These are phyloP conservation scores for Crotalus helleri DNA, from an alignment of 2,113 vertebrate genomes.

Conservation along the genomic window DNA sequence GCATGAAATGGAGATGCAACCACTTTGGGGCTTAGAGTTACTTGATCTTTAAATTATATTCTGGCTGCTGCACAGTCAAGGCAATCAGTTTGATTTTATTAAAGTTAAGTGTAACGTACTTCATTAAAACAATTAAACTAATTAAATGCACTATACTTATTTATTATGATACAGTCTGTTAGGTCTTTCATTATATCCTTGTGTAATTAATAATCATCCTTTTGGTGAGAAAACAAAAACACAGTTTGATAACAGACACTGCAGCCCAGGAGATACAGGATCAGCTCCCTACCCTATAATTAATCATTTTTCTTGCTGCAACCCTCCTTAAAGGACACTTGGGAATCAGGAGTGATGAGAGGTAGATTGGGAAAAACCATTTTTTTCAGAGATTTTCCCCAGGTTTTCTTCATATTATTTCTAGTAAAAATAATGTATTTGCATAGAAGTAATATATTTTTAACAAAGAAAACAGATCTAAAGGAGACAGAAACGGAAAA, in stretches of 20 bases:
- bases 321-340: background rate
- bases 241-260: background rate
- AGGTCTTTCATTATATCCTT: background rate
- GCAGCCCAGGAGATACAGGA: background rate
- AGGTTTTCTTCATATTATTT: background rate
- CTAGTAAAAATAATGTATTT: background rate
- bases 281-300: background rate
- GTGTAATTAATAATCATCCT: background rate
- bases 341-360: background rate
- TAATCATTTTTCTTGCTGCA: background rate
- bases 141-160: background rate
- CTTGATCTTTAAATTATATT: background rate
- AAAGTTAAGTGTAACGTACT: background rate
- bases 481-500: background rate
- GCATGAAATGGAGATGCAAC: background rate
- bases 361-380: background rate
- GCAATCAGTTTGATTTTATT: background rate
- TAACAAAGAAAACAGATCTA: background rate
- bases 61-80: background rate
- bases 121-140: background rate
- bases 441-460: background rate
- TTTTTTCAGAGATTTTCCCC: background rate
- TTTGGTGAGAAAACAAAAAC: background rate
- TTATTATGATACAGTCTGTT: background rate
- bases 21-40: background rate